Base-by-base conservation (phyloP, 2,797 vertebrate species). In the Anolis apletophallus region DNA sequence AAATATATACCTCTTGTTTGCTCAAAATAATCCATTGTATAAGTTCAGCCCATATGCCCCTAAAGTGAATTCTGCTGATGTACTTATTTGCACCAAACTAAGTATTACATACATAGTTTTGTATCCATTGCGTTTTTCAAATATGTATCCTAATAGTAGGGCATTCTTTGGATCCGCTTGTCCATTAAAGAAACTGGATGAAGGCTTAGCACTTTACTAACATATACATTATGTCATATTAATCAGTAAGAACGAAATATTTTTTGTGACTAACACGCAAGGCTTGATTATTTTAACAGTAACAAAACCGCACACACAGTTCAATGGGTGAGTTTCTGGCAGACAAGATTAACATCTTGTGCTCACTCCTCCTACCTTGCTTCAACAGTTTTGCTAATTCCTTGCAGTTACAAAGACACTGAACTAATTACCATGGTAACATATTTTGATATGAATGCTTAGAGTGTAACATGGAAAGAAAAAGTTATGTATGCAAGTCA, bases 381-480 rank as follows among this genome's bases (percentile, higher is more conserved):
- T 93, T 68, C 67, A 73, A 89, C 90, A 86, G 17, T 64, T 87
- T 91, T 87, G 59, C 83, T 86, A 75, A 90, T 88, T 93, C 75
- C 85, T 85, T 74, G 81, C 74, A 93, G 91, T 89, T 90, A 90
- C 85, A 85, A 89, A 19, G 90, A 88, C 85, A 59, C 36, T 91
- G 92, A 77, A 89, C 64, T 91, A 92, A 92, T 93, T 94, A 72
- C 85, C 86, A 91, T 94, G 85, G 90, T 87, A 94, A 91, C 93
- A 83, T 84, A 86, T 72, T 84, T n/a, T 85, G 90, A 90, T 87
- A 61, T 36, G 74, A 87, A 61, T 61, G 50, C 50, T 85, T 85
- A 61, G 79, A 90, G 87, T 32, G 40, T 89, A 69, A 23, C 92
- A 71, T 59, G 87, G 86, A 34, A 89, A 57, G 79, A 90, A 57